Conservation (phyloP, 2,797 vertebrate genomes). For the Harpagifer antarcticus region DNA sequence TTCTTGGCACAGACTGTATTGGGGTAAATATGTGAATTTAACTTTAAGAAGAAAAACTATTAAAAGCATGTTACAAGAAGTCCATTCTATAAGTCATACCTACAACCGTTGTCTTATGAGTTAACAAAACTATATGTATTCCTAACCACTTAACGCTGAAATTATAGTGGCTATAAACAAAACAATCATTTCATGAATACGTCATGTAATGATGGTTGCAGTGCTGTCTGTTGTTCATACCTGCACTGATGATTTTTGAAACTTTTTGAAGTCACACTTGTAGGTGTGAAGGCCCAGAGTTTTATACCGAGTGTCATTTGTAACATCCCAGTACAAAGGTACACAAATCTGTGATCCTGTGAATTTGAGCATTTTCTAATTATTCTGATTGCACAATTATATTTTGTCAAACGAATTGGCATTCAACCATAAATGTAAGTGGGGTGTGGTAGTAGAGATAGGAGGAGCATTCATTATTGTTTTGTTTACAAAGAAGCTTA, state of each 20-base stretch:
- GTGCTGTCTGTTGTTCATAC: conserved; percentile 8
- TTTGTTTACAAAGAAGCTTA: neutral
- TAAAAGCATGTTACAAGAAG: neutral
- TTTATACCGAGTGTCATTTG: conserved; percentile 8
- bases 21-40: neutral
- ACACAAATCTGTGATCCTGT: conserved; percentile 1
- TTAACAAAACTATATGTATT: neutral
- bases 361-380: neutral
- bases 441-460: neutral
- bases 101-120: neutral
- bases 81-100: neutral
- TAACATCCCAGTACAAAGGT: conserved; percentile 7
- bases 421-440: too few relatives aligned
- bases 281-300: conserved; percentile 8
- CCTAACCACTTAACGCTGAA: neutral
- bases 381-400: neutral
- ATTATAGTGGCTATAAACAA: conserved; percentile 9
- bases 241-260: conserved; percentile 1
- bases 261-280: conserved; percentile 1
- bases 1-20: neutral
- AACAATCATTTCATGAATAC: conserved; percentile 13
- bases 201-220: conserved; percentile 2
- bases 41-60: neutral
- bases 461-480: conserved; percentile 35
- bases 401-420: neutral